Evolutionary conservation across 2,888 invertebrate species (phyloP).

Genomic region (Lacanobia oleracea): DNA sequence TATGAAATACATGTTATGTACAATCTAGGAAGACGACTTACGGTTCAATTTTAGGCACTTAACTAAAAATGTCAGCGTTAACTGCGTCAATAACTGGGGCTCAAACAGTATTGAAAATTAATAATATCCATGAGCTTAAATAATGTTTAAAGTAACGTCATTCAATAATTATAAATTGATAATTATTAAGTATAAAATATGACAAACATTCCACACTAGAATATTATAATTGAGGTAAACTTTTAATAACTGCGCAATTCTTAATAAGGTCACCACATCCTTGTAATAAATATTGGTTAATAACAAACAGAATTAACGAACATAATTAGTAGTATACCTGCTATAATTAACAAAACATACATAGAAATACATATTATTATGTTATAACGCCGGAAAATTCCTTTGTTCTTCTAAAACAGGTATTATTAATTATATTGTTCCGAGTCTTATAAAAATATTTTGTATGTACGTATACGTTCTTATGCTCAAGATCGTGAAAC

Average conservation of each 20-base stretch:
- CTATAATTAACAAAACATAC: slow-evolving; percentile 20
- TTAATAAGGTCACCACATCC: slow-evolving; percentile 42
- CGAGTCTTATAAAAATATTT: background rate
- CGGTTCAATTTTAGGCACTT: background rate
- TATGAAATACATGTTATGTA: slow-evolving; percentile 5
- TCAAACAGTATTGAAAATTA: background rate
- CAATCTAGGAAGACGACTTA: background rate
- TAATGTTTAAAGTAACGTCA: background rate
- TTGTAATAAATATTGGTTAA: slow-evolving; percentile 31
- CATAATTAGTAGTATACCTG: slow-evolving; percentile 21
- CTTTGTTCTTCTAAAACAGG: background rate
- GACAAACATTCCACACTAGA: slow-evolving; percentile 9
- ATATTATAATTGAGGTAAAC: slow-evolving; percentile 37
- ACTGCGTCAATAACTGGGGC: background rate
- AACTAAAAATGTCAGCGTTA: background rate
- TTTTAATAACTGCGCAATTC: slow-evolving; percentile 13
- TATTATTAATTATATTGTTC: background rate
- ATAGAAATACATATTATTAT: slow-evolving; percentile 11
- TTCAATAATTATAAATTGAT: background rate
- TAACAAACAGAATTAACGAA: slow-evolving; percentile 41
- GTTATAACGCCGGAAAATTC: slow-evolving; percentile 15
- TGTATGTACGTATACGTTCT: background rate
- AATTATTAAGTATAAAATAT: background rate
- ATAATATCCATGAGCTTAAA: background rate
- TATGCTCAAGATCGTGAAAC: too few relatives aligned